Conservation (phyloP, 2,888 invertebrate genomes). For the Celastrina argiolus region DNA sequence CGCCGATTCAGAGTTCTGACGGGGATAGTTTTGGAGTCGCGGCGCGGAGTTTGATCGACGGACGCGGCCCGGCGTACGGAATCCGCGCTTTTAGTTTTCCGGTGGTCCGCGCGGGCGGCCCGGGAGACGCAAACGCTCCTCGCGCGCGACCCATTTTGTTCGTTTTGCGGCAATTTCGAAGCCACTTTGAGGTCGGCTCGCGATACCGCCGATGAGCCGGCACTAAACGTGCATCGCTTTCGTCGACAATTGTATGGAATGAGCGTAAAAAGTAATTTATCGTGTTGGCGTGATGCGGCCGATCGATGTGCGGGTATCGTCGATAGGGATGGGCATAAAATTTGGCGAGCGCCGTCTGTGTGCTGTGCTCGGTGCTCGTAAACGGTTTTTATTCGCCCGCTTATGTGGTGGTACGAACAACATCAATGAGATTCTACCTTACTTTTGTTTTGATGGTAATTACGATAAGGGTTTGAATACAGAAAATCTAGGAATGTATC, state of each 20-base stretch:
- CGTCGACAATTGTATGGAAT: slow-evolving; percentile 51
- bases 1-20: slow-evolving; percentile 60
- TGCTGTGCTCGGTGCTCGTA: slow-evolving; percentile 15
- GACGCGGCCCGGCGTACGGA: slow-evolving; percentile 22
- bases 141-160: slow-evolving; percentile 50
- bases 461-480: slow-evolving; percentile 1
- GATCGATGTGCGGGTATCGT: slow-evolving; percentile 62
- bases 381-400: neutral
- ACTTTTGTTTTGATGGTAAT: neutral
- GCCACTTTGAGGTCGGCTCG: slow-evolving; percentile 50
- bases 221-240: slow-evolving; percentile 52
- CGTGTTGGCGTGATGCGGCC: slow-evolving; percentile 60
- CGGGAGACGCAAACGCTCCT: slow-evolving; percentile 61
- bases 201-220: slow-evolving; percentile 52
- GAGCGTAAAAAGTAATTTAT: slow-evolving; percentile 72
- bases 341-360: slow-evolving; percentile 53
- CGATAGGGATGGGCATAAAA: slow-evolving; percentile 63
- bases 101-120: slow-evolving; percentile 58
- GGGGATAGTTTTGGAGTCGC: slow-evolving; percentile 21
- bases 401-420: slow-evolving; percentile 9
- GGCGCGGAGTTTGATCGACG: neutral
- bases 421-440: slow-evolving; percentile 5
- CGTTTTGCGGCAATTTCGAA: slow-evolving; percentile 36
- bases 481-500: neutral
- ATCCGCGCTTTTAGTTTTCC: slow-evolving; percentile 58